Conservation (phyloP, 2,888 invertebrate species). For the Blastobasis adustella region DNA sequence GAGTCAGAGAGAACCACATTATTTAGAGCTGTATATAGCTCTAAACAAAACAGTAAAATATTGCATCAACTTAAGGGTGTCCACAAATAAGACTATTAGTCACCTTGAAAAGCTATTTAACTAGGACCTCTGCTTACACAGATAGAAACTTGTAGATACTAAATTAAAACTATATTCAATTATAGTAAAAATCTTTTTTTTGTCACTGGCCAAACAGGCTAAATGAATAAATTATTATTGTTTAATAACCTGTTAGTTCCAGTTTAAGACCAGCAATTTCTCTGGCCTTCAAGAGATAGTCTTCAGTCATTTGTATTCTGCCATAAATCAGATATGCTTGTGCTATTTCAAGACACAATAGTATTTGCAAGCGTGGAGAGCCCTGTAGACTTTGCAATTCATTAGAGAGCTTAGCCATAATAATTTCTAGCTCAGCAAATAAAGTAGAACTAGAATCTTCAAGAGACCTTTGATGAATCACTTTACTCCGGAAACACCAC, state of each 20-base stretch:
- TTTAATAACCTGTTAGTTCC: conserved; percentile 77
- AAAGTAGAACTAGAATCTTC: conserved; percentile 84
- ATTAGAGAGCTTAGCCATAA: conserved; percentile 59
- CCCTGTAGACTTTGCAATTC: conserved; percentile 41
- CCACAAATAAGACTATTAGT: too few relatives aligned
- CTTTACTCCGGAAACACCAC: conserved; percentile 85
- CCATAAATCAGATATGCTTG: conserved; percentile 85
- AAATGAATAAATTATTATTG: too few relatives aligned
- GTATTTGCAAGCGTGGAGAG: conserved; percentile 46
- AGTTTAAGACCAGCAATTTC: conserved; percentile 79
- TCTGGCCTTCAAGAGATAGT: conserved; percentile 78
- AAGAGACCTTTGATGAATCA: conserved; percentile 83
- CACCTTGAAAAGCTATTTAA: too few relatives aligned
- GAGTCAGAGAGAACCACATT: too few relatives aligned
- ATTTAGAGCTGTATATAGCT: too few relatives aligned
- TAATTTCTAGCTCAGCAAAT: conserved; percentile 72
- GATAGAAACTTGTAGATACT: too few relatives aligned
- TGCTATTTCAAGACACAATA: conserved; percentile 68
- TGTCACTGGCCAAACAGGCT: too few relatives aligned
- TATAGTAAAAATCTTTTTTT: too few relatives aligned
- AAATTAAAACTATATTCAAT: too few relatives aligned
- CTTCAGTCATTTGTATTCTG: conserved; percentile 80
- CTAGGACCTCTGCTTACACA: too few relatives aligned
- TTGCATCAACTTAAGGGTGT: too few relatives aligned
- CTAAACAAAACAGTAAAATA: too few relatives aligned